phyloP scores from a whole-genome alignment of 2,797 vertebrate genomes.

The Rhinophrynus dorsalis region DNA sequence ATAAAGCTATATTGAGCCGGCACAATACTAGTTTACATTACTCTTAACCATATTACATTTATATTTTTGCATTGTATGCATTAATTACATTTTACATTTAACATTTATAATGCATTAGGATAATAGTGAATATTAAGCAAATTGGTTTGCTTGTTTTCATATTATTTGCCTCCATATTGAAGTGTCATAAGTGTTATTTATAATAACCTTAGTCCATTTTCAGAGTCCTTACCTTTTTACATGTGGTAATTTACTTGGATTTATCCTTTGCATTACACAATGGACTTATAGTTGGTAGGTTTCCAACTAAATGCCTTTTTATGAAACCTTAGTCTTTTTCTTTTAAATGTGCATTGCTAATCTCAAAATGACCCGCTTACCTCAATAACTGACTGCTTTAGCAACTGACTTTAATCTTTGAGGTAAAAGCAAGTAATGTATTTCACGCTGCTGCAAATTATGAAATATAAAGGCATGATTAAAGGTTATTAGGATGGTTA shows the following conservation, averaged over 20 bases:
- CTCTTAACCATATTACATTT: no score
- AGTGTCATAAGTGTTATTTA: neutral
- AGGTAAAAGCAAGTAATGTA: slow-evolving; percentile 21
- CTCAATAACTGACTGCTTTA: slow-evolving; percentile 2
- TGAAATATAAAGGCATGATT: slow-evolving; percentile 28
- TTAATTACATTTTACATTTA: no score
- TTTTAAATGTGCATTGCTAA: slow-evolving; percentile 31
- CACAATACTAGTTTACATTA: no score
- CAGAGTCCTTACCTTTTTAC: neutral
- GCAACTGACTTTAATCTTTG: slow-evolving; percentile 3
- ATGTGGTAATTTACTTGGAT: neutral
- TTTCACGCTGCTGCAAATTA: slow-evolving; percentile 22
- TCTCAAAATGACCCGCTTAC: slow-evolving; percentile 40
- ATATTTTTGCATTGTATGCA: no score
- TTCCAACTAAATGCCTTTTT: slow-evolving; percentile 25
- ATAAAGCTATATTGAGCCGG: no score
- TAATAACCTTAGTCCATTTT: neutral
- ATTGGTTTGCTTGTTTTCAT: no score
- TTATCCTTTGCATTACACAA: slow-evolving; percentile 18
- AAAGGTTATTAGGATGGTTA: slow-evolving; percentile 31
- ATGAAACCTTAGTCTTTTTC: slow-evolving; percentile 33
- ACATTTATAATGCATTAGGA: no score
- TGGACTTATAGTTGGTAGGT: slow-evolving; percentile 5
- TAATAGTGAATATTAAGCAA: no score
- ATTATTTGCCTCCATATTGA: no score